Base-by-base conservation (phyloP, 2,888 invertebrate species). In the Xestobium rufovillosum region DNA sequence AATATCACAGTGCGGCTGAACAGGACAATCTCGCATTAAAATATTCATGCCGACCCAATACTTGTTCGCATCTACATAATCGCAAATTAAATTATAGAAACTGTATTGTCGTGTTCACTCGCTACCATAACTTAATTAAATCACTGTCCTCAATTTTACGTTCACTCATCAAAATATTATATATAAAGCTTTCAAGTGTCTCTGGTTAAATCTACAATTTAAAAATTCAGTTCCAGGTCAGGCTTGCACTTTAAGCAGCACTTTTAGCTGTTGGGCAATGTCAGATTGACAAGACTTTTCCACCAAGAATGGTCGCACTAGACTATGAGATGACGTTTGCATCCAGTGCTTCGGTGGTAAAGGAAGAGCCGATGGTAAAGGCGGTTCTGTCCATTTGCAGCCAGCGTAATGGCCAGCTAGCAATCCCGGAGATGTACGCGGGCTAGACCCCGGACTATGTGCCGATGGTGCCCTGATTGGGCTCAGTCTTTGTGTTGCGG, bases 281-380 rank as follows among this genome's bases (percentile, higher is more conserved):
- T 61, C 60, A 29, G 47, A 43, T 32, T 51, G 53, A 31, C 51
- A 48, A 15, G 48, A 36, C 39, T 44, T 44, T 32, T 74, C 38
- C 66, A 65, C 29, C 64, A 66, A 47, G 41, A 50, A 51, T 38
- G 45, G 66, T 64, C 48, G 65, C 66, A 50, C 72, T 75, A 15
- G 69, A 71, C 13, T 35, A 35, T 30, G 41, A 46, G 57, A 42
- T 80, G 82, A 30, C 74, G 78, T 67, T 63, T 70, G 70, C 59
- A 77, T 76, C 78, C 85, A 86, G 60, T 80, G 78, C 49, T 72
- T 71, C 36, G 85, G 84, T 49, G 84, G 80, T 60, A 72, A 74
- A 19, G 83, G 81, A 48, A 82, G 66, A 53, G 78, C 75, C 40
- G 78, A 76, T 53, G 84, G 83, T 42, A 80, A 74, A 27, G 84